Evolutionary conservation across 2,888 invertebrate species (phyloP).

Genomic region (Eupithecia centaureata): DNA sequence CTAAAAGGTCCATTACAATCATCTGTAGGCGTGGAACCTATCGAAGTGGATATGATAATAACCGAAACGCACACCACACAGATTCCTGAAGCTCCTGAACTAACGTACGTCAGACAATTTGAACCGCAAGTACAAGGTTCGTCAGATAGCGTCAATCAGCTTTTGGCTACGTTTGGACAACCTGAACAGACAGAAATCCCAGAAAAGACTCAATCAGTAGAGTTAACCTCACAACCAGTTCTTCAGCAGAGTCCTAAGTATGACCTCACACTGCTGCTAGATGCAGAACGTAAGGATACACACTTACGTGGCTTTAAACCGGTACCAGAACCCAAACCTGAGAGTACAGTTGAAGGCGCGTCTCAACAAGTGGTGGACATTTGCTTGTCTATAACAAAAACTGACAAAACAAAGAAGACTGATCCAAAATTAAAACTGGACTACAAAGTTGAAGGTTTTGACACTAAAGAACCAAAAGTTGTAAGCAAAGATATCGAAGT

Average conservation of each 20-base stretch:
- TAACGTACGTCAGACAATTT: conserved; percentile 62
- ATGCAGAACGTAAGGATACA: conserved; percentile 66
- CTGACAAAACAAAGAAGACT: conserved; percentile 49
- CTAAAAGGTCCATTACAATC: conserved; percentile 53
- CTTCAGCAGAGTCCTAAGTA: conserved; percentile 49
- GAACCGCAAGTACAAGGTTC: conserved; percentile 56
- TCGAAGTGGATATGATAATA: conserved; percentile 55
- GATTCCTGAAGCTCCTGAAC: conserved; percentile 49
- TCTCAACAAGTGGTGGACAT: conserved; percentile 65
- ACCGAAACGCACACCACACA: conserved; percentile 56
- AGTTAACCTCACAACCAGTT: conserved; percentile 37
- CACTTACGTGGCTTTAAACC: conserved; percentile 51
- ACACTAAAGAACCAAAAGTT: conserved; percentile 55
- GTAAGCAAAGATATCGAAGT: conserved; percentile 73
- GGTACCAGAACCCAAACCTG: conserved; percentile 23
- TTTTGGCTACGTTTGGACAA: conserved; percentile 55
- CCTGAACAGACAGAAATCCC: conserved; percentile 65
- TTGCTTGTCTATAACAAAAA: conserved; percentile 66
- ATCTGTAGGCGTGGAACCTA: conserved; percentile 54
- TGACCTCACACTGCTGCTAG: conserved; percentile 60
- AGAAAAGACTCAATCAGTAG: conserved; percentile 47
- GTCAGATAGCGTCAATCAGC: conserved; percentile 56
- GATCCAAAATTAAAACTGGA: conserved; percentile 69
- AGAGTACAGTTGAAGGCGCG: conserved; percentile 38
- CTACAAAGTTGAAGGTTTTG: conserved; percentile 64